Conservation (phyloP, 2,797 vertebrate species). For the Zenarchopterus dispar region DNA sequence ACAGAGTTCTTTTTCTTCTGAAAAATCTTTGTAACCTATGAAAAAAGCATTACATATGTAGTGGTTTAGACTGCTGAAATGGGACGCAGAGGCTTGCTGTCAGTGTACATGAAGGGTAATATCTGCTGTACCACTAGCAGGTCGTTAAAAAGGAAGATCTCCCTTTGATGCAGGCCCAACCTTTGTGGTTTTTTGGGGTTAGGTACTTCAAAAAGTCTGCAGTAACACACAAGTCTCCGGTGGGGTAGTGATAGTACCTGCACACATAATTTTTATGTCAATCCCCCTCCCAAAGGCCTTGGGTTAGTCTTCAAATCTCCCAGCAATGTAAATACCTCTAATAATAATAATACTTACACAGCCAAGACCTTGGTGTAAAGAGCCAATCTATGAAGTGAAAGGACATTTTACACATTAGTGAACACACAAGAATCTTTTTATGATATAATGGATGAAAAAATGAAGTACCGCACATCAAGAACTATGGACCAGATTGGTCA, state of each 20-base stretch:
- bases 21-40: slow-evolving; percentile 97
- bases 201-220: slow-evolving; percentile 95
- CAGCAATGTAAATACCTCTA: neutral
- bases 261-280: slow-evolving; percentile 14
- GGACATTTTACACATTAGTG: slow-evolving; percentile 24
- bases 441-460: neutral
- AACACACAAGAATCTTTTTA: neutral
- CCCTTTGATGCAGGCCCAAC: slow-evolving; percentile 93
- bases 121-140: slow-evolving; percentile 90
- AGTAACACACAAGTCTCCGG: slow-evolving; percentile 95
- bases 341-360: slow-evolving; percentile 88
- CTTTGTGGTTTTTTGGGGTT: slow-evolving; percentile 98
- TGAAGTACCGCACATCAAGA: neutral
- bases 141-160: slow-evolving; percentile 98
- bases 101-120: slow-evolving; percentile 9
- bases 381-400: slow-evolving; percentile 88
- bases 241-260: slow-evolving; percentile 96
- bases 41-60: neutral
- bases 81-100: neutral
- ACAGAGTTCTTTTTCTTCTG: slow-evolving; percentile 99
- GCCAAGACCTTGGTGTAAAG: slow-evolving; percentile 95
- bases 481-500: neutral
- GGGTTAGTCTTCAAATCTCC: too few relatives aligned
- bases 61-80: slow-evolving; percentile 10
- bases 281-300: slow-evolving; percentile 3